Evolutionary conservation across 2,888 invertebrate genomes (phyloP).

Genomic region (Philaethria dido): DNA sequence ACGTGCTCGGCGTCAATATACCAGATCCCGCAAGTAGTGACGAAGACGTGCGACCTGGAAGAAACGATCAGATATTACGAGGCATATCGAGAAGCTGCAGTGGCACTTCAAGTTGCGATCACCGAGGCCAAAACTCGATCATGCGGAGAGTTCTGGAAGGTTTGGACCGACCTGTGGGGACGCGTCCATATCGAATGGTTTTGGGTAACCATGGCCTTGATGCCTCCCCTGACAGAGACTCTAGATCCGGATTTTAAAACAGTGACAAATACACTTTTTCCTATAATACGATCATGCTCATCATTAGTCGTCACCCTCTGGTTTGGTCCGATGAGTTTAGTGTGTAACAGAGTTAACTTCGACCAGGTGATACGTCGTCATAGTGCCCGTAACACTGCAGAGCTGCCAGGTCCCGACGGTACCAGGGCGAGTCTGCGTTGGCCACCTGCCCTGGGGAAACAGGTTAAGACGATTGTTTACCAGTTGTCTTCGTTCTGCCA

Average conservation of each 20-base stretch:
- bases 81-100: constrained; percentile 11
- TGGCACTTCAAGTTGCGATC: constrained; percentile 23
- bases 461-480: too few species aligned
- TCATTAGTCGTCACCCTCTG: too few species aligned
- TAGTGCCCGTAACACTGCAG: not conserved
- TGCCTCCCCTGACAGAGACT: constrained; percentile 40
- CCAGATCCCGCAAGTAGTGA: constrained; percentile 22
- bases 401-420: not conserved
- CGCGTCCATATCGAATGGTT: constrained; percentile 37
- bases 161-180: constrained; percentile 34
- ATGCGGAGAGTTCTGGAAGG: constrained; percentile 31
- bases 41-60: constrained; percentile 7
- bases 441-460: not conserved
- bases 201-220: constrained; percentile 37
- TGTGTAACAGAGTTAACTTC: not conserved
- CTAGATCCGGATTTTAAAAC: constrained; percentile 19
- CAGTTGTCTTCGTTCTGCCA: too few species aligned
- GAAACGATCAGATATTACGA: constrained; percentile 6
- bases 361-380: not conserved
- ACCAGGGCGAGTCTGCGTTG: not conserved
- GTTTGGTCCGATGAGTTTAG: too few species aligned
- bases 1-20: constrained; percentile 29
- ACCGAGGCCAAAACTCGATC: constrained; percentile 21
- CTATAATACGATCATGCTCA: too few species aligned
- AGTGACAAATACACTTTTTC: constrained; percentile 16